A percentile compares a stretch with the other conserved stretches of the same genome.
Conservation (phyloP, 2,888 invertebrate genomes). For the Drosophila recens region DNA sequence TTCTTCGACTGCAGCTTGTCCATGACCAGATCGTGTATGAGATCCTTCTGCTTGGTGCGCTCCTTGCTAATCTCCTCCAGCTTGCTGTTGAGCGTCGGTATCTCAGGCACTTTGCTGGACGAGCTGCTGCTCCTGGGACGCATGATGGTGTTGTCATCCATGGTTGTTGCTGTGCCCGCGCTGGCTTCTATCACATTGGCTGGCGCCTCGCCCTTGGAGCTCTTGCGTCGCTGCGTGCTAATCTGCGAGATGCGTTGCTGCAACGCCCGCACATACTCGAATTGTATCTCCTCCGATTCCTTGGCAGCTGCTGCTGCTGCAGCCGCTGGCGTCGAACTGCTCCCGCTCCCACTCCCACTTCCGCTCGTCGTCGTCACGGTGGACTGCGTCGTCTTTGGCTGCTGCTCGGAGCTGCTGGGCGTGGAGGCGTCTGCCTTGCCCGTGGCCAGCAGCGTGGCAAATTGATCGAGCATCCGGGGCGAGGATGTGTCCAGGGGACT, state of each 20-base stretch:
- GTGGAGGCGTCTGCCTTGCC: slow-evolving; percentile 71
- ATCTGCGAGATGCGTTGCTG: slow-evolving; percentile 90
- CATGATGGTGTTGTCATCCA: slow-evolving; percentile 31
- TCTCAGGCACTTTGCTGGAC: slow-evolving; percentile 83
- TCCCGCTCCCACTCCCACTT: slow-evolving; percentile 57
- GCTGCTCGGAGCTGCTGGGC: slow-evolving; percentile 83
- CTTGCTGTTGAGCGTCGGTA: slow-evolving; percentile 88
- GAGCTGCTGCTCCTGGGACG: slow-evolving; percentile 60
- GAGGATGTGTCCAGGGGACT: slow-evolving; percentile 86
- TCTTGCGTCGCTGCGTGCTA: slow-evolving; percentile 87
- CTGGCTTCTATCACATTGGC: slow-evolving; percentile 81
- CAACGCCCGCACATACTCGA: slow-evolving; percentile 88
- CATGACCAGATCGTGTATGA: slow-evolving; percentile 93
- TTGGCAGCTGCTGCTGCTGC: slow-evolving; percentile 32
- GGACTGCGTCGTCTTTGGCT: slow-evolving; percentile 82
- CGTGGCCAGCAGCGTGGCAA: slow-evolving; percentile 54
- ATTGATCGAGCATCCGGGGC: slow-evolving; percentile 75
- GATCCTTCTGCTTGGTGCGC: slow-evolving; percentile 92
- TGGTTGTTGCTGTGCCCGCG: slow-evolving; percentile 21
- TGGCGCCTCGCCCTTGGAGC: slow-evolving; percentile 85
- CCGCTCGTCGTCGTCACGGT: slow-evolving; percentile 70
- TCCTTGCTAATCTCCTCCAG: slow-evolving; percentile 92
- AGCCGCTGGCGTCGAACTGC: slow-evolving; percentile 50
- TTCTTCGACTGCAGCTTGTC: slow-evolving; percentile 90
- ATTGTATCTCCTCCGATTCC: slow-evolving; percentile 62